These are phyloP conservation scores for Mactromeris polynyma DNA, from an alignment of 2,888 invertebrate genomes.

Conservation along the genomic window DNA sequence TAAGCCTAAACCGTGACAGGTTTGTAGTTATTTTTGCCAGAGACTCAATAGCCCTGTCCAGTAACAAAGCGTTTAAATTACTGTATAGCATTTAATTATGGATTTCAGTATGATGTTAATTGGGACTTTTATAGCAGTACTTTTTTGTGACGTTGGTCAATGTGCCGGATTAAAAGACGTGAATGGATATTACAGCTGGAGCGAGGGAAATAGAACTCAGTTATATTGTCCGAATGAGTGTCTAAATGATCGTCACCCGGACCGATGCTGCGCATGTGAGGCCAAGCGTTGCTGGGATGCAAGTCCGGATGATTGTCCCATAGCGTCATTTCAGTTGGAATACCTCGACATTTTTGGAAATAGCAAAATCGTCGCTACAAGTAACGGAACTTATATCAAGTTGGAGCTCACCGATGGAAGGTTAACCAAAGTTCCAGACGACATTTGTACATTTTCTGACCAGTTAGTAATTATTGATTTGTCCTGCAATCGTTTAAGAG, in stretches of 20 bases:
- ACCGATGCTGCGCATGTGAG: conserved; percentile 12
- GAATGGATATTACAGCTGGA: conserved; percentile 14
- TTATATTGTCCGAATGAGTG: conserved; percentile 13
- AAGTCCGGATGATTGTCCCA: neutral
- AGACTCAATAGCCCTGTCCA: too few relatives aligned
- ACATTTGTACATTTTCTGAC: neutral
- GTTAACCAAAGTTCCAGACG: conserved; percentile 5
- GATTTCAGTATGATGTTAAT: neutral
- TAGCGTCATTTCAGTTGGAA: neutral
- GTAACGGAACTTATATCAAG: neutral
- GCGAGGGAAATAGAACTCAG: neutral
- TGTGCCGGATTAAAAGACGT: neutral
- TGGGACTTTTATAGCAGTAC: neutral
- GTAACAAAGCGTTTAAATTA: too few relatives aligned
- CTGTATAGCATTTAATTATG: too few relatives aligned
- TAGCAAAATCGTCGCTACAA: neutral
- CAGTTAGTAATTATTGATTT: neutral
- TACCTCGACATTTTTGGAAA: conserved; percentile 1
- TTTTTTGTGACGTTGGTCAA: neutral
- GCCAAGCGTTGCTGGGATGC: conserved; percentile 19
- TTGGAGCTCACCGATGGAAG: conserved; percentile 10
- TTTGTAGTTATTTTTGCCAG: too few relatives aligned
- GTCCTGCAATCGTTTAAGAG: neutral
- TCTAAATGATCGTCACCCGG: neutral
- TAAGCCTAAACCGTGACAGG: too few relatives aligned